Conservation (phyloP, 1,140 invertebrate genomes). For the Dendroctonus ponderosae region DNA sequence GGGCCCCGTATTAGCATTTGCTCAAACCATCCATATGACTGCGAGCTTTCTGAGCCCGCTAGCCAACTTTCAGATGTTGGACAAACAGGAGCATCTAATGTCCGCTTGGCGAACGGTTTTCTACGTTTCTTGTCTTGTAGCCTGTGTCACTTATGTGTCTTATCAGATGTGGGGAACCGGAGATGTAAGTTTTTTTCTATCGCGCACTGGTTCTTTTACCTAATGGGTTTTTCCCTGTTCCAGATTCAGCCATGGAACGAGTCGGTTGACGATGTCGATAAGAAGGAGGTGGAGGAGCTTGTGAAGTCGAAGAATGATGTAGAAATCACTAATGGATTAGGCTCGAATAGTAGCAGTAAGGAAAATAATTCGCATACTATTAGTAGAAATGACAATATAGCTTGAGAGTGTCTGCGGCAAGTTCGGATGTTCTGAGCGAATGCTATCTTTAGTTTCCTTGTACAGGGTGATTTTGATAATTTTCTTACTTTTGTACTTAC, state of each 20-base stretch:
- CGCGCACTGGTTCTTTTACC: too few relatives aligned
- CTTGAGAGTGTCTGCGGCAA: too few relatives aligned
- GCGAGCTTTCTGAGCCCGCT: conserved; percentile 69
- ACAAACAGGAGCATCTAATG: conserved; percentile 38
- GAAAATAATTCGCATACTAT: conserved; percentile 1
- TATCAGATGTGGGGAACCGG: conserved; percentile 70
- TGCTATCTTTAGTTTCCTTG: too few relatives aligned
- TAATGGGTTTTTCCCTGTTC: not conserved
- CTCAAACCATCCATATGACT: conserved; percentile 74
- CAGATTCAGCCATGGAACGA: conserved; percentile 20
- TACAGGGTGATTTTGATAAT: too few relatives aligned
- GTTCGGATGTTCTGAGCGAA: too few relatives aligned
- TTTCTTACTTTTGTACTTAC: too few relatives aligned
- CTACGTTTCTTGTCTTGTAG: conserved; percentile 63
- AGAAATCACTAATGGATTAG: not conserved
- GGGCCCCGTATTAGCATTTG: conserved; percentile 69
- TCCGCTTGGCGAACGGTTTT: conserved; percentile 73
- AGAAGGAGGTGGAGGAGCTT: conserved; percentile 2
- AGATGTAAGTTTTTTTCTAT: conserved; percentile 47
- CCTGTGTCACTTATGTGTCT: conserved; percentile 64
- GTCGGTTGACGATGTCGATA: not conserved
- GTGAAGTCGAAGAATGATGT: not conserved
- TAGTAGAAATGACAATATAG: conserved; percentile 7
- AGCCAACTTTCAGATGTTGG: conserved; percentile 57
- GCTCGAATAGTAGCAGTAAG: too few relatives aligned